Conservation (phyloP, 2,888 invertebrate genomes). For the Bruchidius siliquastri region DNA sequence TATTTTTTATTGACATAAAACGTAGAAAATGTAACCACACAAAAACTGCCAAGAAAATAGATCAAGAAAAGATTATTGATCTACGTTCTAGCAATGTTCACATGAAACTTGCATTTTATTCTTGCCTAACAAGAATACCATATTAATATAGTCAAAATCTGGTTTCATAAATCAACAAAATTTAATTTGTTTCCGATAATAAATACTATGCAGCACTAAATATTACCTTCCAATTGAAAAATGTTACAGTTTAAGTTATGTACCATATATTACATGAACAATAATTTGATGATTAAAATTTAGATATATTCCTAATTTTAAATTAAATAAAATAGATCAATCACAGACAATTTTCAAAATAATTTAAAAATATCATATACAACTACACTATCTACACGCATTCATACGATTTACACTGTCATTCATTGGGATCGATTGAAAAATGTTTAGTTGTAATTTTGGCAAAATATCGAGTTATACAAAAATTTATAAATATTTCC, state of each 20-base stretch:
- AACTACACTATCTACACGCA: slow-evolving; percentile 33
- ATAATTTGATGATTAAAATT: slow-evolving; percentile 8
- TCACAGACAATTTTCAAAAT: slow-evolving; percentile 50
- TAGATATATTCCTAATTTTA: slow-evolving; percentile 31
- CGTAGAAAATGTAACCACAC: not conserved
- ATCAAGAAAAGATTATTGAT: not conserved
- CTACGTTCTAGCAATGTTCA: not conserved
- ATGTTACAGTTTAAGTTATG: not conserved
- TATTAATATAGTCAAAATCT: not conserved
- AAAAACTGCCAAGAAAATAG: not conserved
- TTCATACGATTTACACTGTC: slow-evolving; percentile 20
- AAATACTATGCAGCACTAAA: not conserved
- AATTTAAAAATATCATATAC: slow-evolving; percentile 41
- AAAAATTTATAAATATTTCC: not conserved
- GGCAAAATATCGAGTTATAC: not conserved
- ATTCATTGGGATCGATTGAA: slow-evolving; percentile 7
- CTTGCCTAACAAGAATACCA: not conserved
- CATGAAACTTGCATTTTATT: not conserved
- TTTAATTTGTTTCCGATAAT: not conserved
- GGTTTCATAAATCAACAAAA: not conserved
- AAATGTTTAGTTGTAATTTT: not conserved
- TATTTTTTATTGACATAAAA: not conserved
- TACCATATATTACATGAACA: not conserved
- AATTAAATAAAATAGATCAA: slow-evolving; percentile 46
- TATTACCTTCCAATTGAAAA: not conserved